Base-by-base conservation (phyloP, 1,140 invertebrate species). In the Batillaria attramentaria region DNA sequence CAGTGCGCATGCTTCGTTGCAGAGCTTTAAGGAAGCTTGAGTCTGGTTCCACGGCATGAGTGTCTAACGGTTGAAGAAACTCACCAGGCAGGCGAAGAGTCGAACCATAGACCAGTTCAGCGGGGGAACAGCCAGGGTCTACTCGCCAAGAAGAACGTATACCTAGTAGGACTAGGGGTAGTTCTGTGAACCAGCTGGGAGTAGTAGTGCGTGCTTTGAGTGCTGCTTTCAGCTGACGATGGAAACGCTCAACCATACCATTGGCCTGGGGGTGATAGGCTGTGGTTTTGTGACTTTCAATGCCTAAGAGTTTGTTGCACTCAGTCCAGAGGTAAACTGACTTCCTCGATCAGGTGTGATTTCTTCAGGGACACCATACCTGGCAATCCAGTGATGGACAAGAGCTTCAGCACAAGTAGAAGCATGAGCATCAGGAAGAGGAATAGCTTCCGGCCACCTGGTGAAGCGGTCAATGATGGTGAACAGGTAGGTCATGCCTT, bases 301-400 rank as follows among this genome's bases (percentile, higher is more conserved):
- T 57, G 24, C 79, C 74, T 24, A 78, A 46, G 16, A 81, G n/a
- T 28, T 68, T 68, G 10, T 33, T 70, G 3, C 39, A 54, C 28
- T 78, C 42, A 20, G 28, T 50, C 76, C 76, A 78, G 77, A 81
- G n/a, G 60, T 85, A 77, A 92, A 92, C 75, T 92, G 89, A 6
- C 81, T 85, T 0, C 90, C 92, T 77, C 91, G 91, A 73, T 93
- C 91, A 3, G 90, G 83, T 0, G 81, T 90, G 73, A 91, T 85
- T 33, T 68, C 77, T 43, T 37, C 6, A 37, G 89, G 84, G 60
- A 70, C 41, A 50, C 88, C 90, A 82, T 86, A 91, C 18, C 87
- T 60, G 13, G 85, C 41, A 18, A 92, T 84, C 91, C 91, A 91
- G n/a, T 69, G 73, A 24, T 70, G 42, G 35, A 87, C 79, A 37